Percentiles rank a stretch among this genome's conserved stretches.
Conservation (phyloP, 2,888 invertebrate species). For the Tinea trinotella region DNA sequence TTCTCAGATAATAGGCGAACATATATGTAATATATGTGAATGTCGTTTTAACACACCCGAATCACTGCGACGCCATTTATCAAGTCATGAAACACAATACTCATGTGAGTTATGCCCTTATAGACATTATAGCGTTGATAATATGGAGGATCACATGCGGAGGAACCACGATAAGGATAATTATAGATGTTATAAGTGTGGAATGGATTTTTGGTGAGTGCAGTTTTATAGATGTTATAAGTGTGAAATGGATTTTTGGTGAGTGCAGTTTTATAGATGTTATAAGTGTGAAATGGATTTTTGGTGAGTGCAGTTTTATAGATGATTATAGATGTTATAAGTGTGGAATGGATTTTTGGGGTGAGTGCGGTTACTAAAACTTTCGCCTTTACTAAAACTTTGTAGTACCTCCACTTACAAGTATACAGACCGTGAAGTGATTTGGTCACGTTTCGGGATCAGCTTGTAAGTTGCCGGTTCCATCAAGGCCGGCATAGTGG, state of each 20-base stretch:
- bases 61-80: constrained; percentile 25
- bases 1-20: constrained; percentile 32
- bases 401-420: too few species aligned
- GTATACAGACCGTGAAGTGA: too few species aligned
- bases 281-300: background rate
- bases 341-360: background rate
- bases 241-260: background rate
- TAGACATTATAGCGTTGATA: background rate
- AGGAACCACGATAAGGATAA: background rate
- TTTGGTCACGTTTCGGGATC: too few species aligned
- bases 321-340: background rate
- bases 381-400: too few species aligned
- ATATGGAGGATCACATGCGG: background rate
- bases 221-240: background rate
- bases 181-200: background rate
- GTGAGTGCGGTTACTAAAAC: too few species aligned
- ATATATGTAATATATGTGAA: constrained; percentile 33
- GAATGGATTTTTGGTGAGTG: too few species aligned
- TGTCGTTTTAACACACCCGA: constrained; percentile 23
- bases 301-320: too few species aligned
- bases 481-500: too few species aligned
- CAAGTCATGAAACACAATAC: constrained; percentile 27
- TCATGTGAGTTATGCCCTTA: background rate
- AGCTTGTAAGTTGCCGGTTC: too few species aligned
- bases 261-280: background rate